phyloP scores from a whole-genome alignment of 2,888 invertebrate genomes.

The Achlya flavicornis region DNA sequence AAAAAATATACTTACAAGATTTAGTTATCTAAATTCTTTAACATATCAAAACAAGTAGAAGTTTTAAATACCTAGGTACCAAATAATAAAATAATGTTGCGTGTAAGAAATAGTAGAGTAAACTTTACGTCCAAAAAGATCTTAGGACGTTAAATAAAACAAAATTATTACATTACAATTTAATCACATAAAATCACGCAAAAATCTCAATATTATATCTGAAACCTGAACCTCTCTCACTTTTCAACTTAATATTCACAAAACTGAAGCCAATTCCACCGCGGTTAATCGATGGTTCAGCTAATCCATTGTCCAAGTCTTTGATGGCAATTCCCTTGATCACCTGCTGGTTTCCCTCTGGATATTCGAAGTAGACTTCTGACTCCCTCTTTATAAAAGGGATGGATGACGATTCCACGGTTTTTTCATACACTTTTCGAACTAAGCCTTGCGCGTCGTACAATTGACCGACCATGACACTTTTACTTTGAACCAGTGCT shows the following conservation, averaged over 20 bases:
- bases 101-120: too few species aligned
- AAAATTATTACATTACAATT: neutral
- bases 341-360: constrained; percentile 56
- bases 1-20: too few species aligned
- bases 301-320: constrained; percentile 67
- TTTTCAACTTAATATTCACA: constrained; percentile 72
- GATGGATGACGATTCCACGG: constrained; percentile 44
- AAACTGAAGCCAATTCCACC: constrained; percentile 72
- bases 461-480: constrained; percentile 65
- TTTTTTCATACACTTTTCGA: constrained; percentile 58
- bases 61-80: too few species aligned
- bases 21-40: too few species aligned
- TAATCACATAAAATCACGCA: constrained; percentile 46
- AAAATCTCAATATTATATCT: constrained; percentile 69
- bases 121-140: neutral
- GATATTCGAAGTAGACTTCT: constrained; percentile 59
- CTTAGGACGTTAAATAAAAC: neutral
- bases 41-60: too few species aligned
- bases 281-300: constrained; percentile 65
- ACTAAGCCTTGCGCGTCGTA: constrained; percentile 54
- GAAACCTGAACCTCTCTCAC: constrained; percentile 69
- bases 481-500: constrained; percentile 46
- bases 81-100: too few species aligned
- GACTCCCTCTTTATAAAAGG: constrained; percentile 62
- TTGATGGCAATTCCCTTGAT: constrained; percentile 76